These are phyloP conservation scores for Nomada lathburiana DNA, from an alignment of 2,888 invertebrate species.

Conservation along the genomic window DNA sequence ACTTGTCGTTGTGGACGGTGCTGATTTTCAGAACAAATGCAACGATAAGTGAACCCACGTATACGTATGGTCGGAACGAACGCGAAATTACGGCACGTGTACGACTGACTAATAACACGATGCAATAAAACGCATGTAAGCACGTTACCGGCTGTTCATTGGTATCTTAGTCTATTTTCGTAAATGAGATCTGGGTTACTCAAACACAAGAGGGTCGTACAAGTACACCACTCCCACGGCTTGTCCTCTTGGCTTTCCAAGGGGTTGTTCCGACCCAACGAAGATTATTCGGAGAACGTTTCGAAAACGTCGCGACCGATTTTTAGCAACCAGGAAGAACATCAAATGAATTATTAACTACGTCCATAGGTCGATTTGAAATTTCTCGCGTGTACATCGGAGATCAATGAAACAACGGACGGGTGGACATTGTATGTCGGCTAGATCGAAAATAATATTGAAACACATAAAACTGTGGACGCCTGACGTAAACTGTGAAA, in stretches of 20 bases:
- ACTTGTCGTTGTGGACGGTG: neutral
- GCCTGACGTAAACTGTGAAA: neutral
- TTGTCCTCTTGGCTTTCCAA: slow-evolving; percentile 11
- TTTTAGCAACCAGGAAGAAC: no score
- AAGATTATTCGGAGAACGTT: neutral
- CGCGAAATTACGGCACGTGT: slow-evolving; percentile 17
- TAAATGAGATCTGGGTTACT: slow-evolving; percentile 80
- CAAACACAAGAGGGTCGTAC: slow-evolving; percentile 70
- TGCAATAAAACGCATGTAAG: slow-evolving; percentile 67
- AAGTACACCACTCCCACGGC: slow-evolving; percentile 50
- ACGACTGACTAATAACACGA: slow-evolving; percentile 61
- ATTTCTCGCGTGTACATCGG: neutral
- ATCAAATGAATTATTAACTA: no score
- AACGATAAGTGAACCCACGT: neutral
- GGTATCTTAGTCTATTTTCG: slow-evolving; percentile 79
- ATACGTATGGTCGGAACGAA: slow-evolving; percentile 14
- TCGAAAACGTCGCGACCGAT: no score
- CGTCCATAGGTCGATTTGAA: no score
- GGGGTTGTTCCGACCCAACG: slow-evolving; percentile 8
- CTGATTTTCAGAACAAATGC: neutral
- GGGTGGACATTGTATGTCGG: no score
- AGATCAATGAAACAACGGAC: neutral
- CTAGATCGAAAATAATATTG: slow-evolving; percentile 7
- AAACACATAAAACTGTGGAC: neutral
- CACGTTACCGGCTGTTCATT: slow-evolving; percentile 64